Evolutionary conservation across 2,113 vertebrate species (phyloP).

Genomic region (Aptenodytes forsteri): DNA sequence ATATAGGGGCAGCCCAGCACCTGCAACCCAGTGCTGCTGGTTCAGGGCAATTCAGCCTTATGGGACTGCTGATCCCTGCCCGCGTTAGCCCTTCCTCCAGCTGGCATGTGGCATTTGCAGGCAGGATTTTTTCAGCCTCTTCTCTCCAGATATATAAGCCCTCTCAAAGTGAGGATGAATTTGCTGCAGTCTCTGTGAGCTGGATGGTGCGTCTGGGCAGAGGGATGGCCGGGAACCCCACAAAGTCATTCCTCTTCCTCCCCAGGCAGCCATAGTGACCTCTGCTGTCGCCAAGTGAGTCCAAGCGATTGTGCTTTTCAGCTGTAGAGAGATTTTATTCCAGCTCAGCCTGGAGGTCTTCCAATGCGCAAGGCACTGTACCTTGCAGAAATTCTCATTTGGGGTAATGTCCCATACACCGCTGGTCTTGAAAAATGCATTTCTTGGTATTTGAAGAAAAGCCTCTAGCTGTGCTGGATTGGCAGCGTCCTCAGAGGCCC

Average conservation of each 20-base stretch:
- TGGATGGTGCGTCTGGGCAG: background rate
- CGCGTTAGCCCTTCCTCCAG: background rate
- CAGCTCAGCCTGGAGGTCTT: background rate
- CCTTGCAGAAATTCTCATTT: background rate
- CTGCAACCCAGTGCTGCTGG: background rate
- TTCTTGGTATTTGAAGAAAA: background rate
- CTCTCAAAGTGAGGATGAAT: background rate
- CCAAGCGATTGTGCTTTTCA: background rate
- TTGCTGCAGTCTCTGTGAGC: background rate
- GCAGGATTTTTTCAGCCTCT: background rate
- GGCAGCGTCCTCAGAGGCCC: background rate
- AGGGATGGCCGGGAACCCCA: fast-evolving
- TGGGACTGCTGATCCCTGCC: background rate
- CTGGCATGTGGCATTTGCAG: background rate
- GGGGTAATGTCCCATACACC: background rate
- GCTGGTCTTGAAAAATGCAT: background rate
- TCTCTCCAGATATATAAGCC: background rate
- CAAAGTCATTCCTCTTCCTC: background rate
- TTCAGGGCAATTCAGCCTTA: background rate
- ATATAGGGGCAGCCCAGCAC: background rate
- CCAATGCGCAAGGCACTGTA: background rate
- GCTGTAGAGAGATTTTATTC: background rate
- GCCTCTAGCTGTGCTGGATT: background rate
- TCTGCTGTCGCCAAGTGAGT: fast-evolving
- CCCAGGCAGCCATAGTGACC: background rate